Conservation (phyloP, 2,888 invertebrate species). For the Phorcus lineatus region DNA sequence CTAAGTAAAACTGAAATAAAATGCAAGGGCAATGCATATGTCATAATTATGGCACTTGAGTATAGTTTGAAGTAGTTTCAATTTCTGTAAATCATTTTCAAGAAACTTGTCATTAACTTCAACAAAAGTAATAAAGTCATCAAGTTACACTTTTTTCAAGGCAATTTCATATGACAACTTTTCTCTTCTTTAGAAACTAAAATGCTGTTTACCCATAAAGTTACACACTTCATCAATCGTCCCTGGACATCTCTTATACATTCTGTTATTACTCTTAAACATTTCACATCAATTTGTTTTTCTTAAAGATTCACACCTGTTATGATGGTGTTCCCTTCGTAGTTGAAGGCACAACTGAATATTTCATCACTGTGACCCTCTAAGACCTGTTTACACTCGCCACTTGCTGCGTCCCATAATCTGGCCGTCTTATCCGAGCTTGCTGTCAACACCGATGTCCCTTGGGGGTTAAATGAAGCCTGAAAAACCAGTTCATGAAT, state of each 20-base stretch:
- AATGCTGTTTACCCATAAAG: no score
- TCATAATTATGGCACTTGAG: no score
- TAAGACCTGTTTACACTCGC: slow-evolving; percentile 84
- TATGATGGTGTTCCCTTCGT: slow-evolving; percentile 85
- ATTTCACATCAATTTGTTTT: neutral
- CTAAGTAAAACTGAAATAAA: no score
- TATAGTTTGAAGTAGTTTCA: no score
- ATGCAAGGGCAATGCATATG: no score
- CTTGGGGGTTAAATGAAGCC: slow-evolving; percentile 89
- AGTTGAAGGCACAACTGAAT: slow-evolving; percentile 88
- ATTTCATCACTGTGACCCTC: slow-evolving; percentile 87
- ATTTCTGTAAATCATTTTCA: no score
- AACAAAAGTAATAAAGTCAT: neutral
- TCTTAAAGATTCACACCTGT: slow-evolving; percentile 77
- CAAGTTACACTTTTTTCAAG: no score
- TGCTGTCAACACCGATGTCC: slow-evolving; percentile 84
- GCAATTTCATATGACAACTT: no score
- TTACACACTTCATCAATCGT: no score
- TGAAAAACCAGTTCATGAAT: slow-evolving; percentile 58
- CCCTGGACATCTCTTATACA: no score
- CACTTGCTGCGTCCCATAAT: slow-evolving; percentile 84
- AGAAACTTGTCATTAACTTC: neutral
- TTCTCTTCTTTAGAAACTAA: no score
- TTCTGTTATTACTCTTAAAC: no score
- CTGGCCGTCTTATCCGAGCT: slow-evolving; percentile 86